Conservation (phyloP, 1,140 invertebrate species). For the Penaeus chinensis region DNA sequence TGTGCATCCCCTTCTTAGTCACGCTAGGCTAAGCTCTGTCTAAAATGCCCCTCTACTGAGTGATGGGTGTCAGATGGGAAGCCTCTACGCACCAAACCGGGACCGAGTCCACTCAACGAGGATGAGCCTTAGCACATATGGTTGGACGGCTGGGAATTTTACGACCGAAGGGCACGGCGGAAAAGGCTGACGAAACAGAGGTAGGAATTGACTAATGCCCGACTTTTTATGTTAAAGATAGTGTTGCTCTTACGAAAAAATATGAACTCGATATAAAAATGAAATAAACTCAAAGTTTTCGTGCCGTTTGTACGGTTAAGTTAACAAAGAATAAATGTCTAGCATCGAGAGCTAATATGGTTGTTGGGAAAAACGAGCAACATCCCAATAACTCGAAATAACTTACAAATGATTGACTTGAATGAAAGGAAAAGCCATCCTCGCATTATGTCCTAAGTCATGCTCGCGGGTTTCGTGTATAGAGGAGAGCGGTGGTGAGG, state of each 20-base stretch:
- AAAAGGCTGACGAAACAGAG: neutral
- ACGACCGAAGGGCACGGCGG: slow-evolving; percentile 5
- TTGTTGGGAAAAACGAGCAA: neutral
- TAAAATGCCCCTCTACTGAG: slow-evolving; percentile 32
- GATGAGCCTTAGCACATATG: slow-evolving; percentile 65
- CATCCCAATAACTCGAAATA: neutral
- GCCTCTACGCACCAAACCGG: slow-evolving; percentile 65
- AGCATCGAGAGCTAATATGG: neutral
- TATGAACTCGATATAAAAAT: no score
- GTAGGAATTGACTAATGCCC: no score
- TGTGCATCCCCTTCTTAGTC: slow-evolving; percentile 23
- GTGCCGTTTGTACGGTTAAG: neutral
- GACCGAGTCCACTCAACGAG: slow-evolving; percentile 54
- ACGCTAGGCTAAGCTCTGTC: slow-evolving; percentile 16
- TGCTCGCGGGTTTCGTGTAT: slow-evolving; percentile 64
- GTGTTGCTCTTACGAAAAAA: no score
- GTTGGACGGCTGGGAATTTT: slow-evolving; percentile 52
- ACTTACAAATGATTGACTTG: slow-evolving; percentile 1
- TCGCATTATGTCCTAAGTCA: slow-evolving; percentile 64
- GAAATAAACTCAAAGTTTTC: neutral
- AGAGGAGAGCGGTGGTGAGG: slow-evolving; percentile 59
- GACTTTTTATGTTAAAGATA: no score
- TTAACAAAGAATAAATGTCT: slow-evolving; percentile 18
- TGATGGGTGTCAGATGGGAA: slow-evolving; percentile 55
- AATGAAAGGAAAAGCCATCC: slow-evolving; percentile 35